phyloP scores from a whole-genome alignment of 2,113 vertebrate species.

The Cephalopterus ornatus region DNA sequence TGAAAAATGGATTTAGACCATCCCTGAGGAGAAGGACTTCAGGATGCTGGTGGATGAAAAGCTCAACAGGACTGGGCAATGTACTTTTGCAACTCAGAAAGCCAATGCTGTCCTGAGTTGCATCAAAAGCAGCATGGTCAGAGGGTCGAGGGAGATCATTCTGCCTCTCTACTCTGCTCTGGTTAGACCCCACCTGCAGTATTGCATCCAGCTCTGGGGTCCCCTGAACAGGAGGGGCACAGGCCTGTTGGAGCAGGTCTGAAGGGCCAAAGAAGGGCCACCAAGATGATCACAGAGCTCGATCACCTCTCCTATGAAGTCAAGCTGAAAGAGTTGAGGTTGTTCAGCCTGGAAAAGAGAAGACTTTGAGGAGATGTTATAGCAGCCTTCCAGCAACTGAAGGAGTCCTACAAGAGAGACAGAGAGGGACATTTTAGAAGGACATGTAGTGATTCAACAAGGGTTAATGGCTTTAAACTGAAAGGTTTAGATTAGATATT shows the following conservation, averaged over 20 bases:
- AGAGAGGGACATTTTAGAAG: neutral
- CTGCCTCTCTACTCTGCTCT: neutral
- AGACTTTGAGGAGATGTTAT: neutral
- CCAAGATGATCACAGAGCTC: neutral
- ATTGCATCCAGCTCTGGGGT: neutral
- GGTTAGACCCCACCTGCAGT: neutral
- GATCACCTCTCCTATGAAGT: neutral
- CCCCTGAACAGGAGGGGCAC: neutral
- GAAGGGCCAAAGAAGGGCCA: neutral
- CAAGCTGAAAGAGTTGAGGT: neutral
- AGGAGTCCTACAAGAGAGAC: neutral
- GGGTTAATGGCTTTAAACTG: neutral
- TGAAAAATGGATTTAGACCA: neutral
- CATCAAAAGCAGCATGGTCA: fast-evolving
- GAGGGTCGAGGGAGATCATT: neutral
- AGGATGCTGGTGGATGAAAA: neutral
- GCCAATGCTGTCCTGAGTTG: neutral
- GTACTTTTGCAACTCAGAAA: neutral
- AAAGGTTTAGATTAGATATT: neutral
- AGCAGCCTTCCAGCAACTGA: neutral
- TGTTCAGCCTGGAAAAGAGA: neutral
- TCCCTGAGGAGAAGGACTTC: neutral
- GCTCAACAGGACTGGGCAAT: fast-evolving
- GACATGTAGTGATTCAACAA: neutral
- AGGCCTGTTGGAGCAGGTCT: too few species aligned